phyloP scores from a whole-genome alignment of 2,113 vertebrate species.

The Megaceryle maxima region DNA sequence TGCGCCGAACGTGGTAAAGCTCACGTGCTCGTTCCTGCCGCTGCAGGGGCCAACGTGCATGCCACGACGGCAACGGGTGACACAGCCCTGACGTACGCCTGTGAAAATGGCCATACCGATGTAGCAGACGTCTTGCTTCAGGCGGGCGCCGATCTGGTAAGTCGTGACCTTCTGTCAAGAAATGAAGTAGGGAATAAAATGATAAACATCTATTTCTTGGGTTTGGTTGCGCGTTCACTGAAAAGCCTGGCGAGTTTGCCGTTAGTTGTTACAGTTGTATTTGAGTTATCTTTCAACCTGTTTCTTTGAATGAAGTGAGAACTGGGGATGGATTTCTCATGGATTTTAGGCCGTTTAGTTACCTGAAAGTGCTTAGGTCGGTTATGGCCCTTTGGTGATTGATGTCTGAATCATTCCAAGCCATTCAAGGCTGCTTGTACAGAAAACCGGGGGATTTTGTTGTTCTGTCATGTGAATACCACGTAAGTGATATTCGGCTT shows the following conservation, averaged over 20 bases:
- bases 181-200: not conserved
- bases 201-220: accelerated
- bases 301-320: not conserved
- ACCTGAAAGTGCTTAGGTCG: not conserved
- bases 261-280: not conserved
- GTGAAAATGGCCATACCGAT: constrained; percentile 98
- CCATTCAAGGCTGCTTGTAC: not conserved
- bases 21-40: not conserved
- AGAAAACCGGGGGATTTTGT: not conserved
- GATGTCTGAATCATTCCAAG: not conserved
- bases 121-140: constrained; percentile 97
- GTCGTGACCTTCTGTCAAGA: not conserved
- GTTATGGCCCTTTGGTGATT: not conserved
- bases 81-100: constrained; percentile 95
- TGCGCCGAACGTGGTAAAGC: not conserved
- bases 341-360: not conserved
- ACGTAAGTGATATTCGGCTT: not conserved
- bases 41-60: constrained; percentile 93
- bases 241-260: accelerated
- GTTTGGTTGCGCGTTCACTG: not conserved
- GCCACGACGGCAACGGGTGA: constrained; percentile 97
- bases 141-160: constrained; percentile 95
- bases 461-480: not conserved
- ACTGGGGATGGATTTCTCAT: not conserved
- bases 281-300: not conserved